A percentile compares a stretch with the other conserved stretches of the same genome.
These are phyloP conservation scores for Anagyrus pseudococci DNA, from an alignment of 2,888 invertebrate species.

Conservation along the genomic window DNA sequence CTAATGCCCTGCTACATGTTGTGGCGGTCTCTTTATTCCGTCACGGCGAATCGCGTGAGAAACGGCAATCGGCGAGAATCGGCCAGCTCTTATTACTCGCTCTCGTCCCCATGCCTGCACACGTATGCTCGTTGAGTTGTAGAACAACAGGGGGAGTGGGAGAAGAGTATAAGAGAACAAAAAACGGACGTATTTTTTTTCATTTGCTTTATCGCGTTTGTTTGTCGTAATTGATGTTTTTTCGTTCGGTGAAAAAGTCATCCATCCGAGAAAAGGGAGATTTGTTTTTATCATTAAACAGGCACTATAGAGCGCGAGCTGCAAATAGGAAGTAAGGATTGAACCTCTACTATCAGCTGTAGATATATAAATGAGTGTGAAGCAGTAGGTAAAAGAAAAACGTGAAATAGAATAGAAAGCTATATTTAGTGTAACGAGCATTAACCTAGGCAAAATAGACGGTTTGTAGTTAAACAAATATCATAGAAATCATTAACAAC, in stretches of 20 bases:
- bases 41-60: conserved; percentile 42
- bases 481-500: conserved; percentile 39
- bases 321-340: no score
- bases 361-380: conserved; percentile 22
- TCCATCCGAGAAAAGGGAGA: no score
- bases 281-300: no score
- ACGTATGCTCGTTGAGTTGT: no score
- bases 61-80: conserved; percentile 41
- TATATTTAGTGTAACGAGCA: conserved; percentile 21
- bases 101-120: no score
- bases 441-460: conserved; percentile 21
- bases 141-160: no score
- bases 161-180: no score
- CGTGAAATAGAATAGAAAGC: conserved; percentile 34
- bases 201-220: background rate
- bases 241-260: no score
- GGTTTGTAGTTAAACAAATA: conserved; percentile 25
- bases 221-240: no score
- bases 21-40: no score
- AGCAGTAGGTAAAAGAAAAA: conserved; percentile 24
- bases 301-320: no score
- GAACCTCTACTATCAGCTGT: conserved; percentile 15
- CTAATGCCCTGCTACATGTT: no score
- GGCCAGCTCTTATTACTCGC: conserved; percentile 40
- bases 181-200: background rate